These are phyloP conservation scores for Heliconius congener DNA, from an alignment of 1,140 invertebrate species.

Conservation along the genomic window DNA sequence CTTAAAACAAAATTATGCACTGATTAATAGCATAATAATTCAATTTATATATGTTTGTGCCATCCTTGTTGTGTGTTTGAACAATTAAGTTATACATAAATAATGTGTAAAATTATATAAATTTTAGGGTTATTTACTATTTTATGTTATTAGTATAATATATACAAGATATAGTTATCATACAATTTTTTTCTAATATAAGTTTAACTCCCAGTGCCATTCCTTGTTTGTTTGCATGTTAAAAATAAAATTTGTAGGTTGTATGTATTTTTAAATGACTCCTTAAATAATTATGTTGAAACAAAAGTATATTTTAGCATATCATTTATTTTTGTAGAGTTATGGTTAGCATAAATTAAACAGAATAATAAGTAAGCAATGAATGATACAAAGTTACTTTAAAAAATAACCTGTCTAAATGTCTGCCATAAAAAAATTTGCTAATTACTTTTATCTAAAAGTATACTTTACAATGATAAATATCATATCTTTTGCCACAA, in stretches of 20 bases:
- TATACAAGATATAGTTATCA: neutral
- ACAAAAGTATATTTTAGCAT: conserved; percentile 7
- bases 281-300: conserved; percentile 17
- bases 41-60: conserved; percentile 34
- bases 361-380: neutral
- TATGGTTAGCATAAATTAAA: neutral
- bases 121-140: neutral
- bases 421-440: no score
- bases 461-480: no score
- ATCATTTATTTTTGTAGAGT: neutral
- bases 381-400: no score
- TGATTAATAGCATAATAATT: neutral
- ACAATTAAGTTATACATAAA: neutral
- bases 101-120: neutral
- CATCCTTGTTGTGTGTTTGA: conserved; percentile 34
- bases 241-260: neutral
- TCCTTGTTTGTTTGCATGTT: conserved; percentile 26
- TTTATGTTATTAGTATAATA: neutral
- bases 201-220: conserved; percentile 33
- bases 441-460: no score
- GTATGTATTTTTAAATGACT: neutral
- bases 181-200: neutral
- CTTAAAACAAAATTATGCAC: neutral
- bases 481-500: no score
- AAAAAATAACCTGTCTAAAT: no score